Evolutionary conservation across 2,797 vertebrate species (phyloP), one percentile per base, ranked within the genome.

Genomic region (Leptatherina wallacei): DNA sequence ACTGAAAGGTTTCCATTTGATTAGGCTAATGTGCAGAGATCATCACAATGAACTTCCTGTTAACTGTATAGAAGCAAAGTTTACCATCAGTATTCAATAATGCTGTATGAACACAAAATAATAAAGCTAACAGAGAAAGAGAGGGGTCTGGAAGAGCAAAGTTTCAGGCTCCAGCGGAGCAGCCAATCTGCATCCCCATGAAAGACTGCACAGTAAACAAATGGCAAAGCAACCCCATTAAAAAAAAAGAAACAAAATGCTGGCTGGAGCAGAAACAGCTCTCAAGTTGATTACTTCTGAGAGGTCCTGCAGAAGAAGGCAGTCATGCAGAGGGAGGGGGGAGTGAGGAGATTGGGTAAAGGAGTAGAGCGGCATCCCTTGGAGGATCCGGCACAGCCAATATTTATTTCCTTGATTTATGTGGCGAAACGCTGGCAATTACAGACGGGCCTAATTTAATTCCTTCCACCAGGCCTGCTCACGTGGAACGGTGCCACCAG

Each of bases 401-500:
- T 89, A 90, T 92, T 92, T 90, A 93, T 93, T 94, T 92, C 90
- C 90, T 85, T 93, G 93, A 94, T 93, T 94, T 92, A 93, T 93
- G 90, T 87, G 84, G 88, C 73, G 73, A 86, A 88, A 88, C 89
- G 64, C 71, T 81, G 82, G 84, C 90, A 92, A 92, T 94, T 92
- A 92, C 89, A 84, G 85, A 89, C 83, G 36, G 87, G 75, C 82
- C 85, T 90, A 85, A 91, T 92, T 91, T 87, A 93, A 85, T 92
- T 92, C 82, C 81, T 82, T 85, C 75, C 63, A 75, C 70, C 83
- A 81, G 85, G 68, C 73, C 80, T 73, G 83, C 73, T 89, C 83
- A 78, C 75, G 86, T 79, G 85, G 84, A 86, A 68, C 60, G 67
- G 65, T 56, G 73, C 66, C 69, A 82, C 42, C 67, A 64, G 76